Percentiles rank a stretch among this genome's conserved stretches.
These are phyloP conservation scores for Phyto melanocephala DNA, from an alignment of 2,888 invertebrate genomes.

Conservation along the genomic window DNA sequence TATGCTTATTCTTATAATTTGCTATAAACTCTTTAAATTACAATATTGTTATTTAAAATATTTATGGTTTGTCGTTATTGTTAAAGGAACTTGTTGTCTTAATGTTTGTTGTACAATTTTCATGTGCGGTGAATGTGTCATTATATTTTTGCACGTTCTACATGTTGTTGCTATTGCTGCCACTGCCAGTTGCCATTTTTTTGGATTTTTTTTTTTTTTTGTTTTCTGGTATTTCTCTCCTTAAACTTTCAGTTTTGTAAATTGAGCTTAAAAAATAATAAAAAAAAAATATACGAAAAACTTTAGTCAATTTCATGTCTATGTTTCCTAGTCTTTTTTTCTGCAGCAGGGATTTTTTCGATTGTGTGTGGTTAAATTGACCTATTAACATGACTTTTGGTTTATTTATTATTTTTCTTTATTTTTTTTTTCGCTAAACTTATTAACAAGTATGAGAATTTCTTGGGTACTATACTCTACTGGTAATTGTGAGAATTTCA, in stretches of 20 bases:
- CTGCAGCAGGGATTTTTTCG: conserved; percentile 29
- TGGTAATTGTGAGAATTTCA: conserved; percentile 51
- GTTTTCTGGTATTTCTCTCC: conserved; percentile 10
- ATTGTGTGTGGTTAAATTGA: conserved; percentile 62
- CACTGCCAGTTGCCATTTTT: conserved; percentile 30
- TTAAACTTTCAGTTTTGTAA: conserved; percentile 59
- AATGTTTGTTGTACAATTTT: conserved; percentile 34
- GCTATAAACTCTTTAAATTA: conserved; percentile 14
- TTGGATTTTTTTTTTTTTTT: conserved; percentile 29
- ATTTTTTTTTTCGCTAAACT: background rate
- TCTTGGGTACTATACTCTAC: background rate
- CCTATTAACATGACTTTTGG: conserved; percentile 65
- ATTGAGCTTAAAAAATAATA: conserved; percentile 29
- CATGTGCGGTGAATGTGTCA: conserved; percentile 41
- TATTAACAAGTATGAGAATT: conserved; percentile 45
- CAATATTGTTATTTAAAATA: conserved; percentile 1
- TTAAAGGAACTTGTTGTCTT: conserved; percentile 39
- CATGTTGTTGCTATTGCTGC: conserved; percentile 47
- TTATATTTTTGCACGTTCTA: conserved; percentile 64
- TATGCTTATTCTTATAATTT: background rate
- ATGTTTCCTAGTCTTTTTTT: conserved; percentile 7
- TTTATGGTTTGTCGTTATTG: conserved; percentile 9
- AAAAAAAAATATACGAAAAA: background rate
- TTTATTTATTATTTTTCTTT: conserved; percentile 5
- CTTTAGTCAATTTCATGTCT: conserved; percentile 28